Conservation (phyloP, 2,113 vertebrate species). For the Psilopogon haemacephalus region DNA sequence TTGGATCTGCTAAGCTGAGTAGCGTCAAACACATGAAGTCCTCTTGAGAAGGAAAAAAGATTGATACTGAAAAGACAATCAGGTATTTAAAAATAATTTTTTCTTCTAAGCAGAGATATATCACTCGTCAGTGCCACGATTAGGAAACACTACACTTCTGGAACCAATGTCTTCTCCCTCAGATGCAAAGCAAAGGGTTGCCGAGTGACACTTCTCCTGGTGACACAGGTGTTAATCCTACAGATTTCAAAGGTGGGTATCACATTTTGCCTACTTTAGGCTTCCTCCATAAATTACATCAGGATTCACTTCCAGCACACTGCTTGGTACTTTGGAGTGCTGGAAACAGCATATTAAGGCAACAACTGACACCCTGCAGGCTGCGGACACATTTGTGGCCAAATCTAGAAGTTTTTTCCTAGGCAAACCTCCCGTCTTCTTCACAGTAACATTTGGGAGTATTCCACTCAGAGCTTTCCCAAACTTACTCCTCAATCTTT, state of each 20-base stretch:
- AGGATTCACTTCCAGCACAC: neutral
- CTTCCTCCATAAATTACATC: constrained; percentile 26
- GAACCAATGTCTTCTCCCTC: neutral
- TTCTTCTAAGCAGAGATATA: neutral
- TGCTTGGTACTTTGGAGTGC: neutral
- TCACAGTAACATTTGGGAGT: neutral
- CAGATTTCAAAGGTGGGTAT: constrained; percentile 37
- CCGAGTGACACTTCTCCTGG: neutral
- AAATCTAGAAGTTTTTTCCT: neutral
- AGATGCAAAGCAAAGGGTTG: neutral
- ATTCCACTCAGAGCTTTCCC: neutral
- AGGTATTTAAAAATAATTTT: neutral
- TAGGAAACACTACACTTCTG: neutral
- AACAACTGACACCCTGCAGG: neutral
- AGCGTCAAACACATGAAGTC: constrained; percentile 27
- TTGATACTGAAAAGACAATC: neutral
- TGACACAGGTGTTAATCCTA: neutral
- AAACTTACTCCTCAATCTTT: neutral
- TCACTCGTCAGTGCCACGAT: neutral
- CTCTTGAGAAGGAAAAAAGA: neutral
- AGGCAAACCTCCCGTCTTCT: neutral
- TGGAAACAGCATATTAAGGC: constrained; percentile 27
- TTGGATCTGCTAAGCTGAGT: constrained; percentile 19
- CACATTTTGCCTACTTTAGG: constrained; percentile 59
- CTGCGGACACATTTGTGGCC: rapidly evolving